Percentiles rank a stretch among this genome's conserved stretches.
phyloP scores from a whole-genome alignment of 2,797 vertebrate genomes.

The Betta splendens region DNA sequence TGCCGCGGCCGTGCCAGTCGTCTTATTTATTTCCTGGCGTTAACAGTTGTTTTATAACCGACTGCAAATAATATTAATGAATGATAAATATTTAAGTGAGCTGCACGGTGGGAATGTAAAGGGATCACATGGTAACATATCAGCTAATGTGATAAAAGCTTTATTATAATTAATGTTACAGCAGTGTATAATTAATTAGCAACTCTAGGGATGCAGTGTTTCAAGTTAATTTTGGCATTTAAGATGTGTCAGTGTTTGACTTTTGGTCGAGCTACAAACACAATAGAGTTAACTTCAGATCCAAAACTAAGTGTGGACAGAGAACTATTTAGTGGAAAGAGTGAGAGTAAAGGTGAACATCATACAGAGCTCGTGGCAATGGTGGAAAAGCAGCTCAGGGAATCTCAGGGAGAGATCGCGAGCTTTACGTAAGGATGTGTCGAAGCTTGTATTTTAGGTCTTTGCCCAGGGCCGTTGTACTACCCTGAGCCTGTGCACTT shows the following conservation, averaged over 20 bases:
- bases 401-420: constrained; percentile 29
- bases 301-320: constrained; percentile 32
- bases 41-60: constrained; percentile 57
- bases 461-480: constrained; percentile 68
- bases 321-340: constrained; percentile 46
- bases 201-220: background rate
- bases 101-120: constrained; percentile 17
- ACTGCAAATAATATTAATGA: constrained; percentile 69
- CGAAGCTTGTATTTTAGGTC: constrained; percentile 69
- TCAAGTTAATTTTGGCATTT: background rate
- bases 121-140: constrained; percentile 26
- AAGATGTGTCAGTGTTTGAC: constrained; percentile 5
- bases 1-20: constrained; percentile 30
- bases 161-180: constrained; percentile 45
- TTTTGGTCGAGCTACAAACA: constrained; percentile 11
- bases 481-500: constrained; percentile 61
- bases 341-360: constrained; percentile 48
- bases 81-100: constrained; percentile 59
- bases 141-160: constrained; percentile 47
- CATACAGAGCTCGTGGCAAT: constrained; percentile 31
- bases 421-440: constrained; percentile 33
- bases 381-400: constrained; percentile 35
- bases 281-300: constrained; percentile 11
- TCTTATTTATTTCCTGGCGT: constrained; percentile 67
- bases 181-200: constrained; percentile 33